Base-by-base conservation (phyloP, 1,140 invertebrate genomes). In the Bombus picipes region DNA sequence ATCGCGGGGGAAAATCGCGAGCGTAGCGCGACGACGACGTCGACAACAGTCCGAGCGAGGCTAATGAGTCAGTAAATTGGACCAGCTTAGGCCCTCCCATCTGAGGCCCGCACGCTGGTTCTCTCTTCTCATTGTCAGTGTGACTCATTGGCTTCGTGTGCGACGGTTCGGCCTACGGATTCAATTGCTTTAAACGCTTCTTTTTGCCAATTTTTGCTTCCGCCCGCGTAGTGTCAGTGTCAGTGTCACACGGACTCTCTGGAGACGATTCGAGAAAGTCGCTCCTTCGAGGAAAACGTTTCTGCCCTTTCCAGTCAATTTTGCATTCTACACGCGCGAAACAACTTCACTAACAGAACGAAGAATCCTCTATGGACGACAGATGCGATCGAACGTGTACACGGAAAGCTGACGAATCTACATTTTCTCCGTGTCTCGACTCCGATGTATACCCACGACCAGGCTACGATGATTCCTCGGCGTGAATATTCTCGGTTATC, bases 21-120 rank as follows among this genome's bases (percentile, higher is more conserved):
- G 72, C 80, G 68, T 65, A 57, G 62, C 79, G 78, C 83, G 59
- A 62, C 59, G 68, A 82, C 84, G 79, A 79, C 80, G 88, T 78
- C 87, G 87, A 88, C 88, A 82, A 86, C 83, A 77, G 89, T 87
- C 87, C 62, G 75, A 88, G 92, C 90, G 89, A 92, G 91, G 89
- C 91, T 95, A 93, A 94, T 93, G 93, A 95, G 94, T 91, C 92
- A 88, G 91, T 94, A 95, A 95, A 95, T 95, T 95, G 94, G 92
- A 84, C 89, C 91, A 85, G 13, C 82, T 75, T 28, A 87, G 89
- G 89, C 71, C 82, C 89, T 89, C 71, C 83, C 85, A 89, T 89
- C 86, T 90, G 87, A 90, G 89, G 78, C 88, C 86, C 86, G 83
- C 65, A 86, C 73, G 80, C 73, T 87, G 82, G 72, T 84, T 87